Evolutionary conservation across 2,113 vertebrate species (phyloP), one percentile per base, ranked within the genome.

Genomic region (Scomber japonicus): DNA sequence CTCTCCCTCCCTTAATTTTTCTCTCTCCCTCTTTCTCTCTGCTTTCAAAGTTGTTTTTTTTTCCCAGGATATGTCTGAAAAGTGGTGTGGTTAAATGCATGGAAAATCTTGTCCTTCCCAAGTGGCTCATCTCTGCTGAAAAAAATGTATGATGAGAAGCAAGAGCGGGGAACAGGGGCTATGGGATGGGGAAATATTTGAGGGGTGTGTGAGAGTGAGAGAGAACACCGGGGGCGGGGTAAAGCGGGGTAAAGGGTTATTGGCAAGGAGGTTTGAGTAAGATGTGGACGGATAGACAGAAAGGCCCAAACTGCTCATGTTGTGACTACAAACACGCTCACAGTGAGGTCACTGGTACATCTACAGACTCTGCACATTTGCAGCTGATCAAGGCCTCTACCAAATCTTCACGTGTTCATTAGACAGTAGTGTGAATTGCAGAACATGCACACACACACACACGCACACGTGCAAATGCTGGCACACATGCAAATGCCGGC

Each of bases 31-130:
- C 24, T 45, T 73, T 78, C 31, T 78, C 35, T 44, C 35, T 40
- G 6, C 50, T 84, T 54, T 50, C 17, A 45, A 61, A 72, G 64
- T 30, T 49, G 63, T 66, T 71, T 59, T 30, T 74, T 82, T 81
- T 79, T 85, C 82, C 55, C 62, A 81, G 78, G 62, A 83, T 50
- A 75, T 77, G 67, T 68, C 73, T 84, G 50, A 84, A 88, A 87
- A 88, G 71, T 83, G 76, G 65, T 81, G 76, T 77, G 77, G 83
- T 84, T 80, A 81, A 90, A 89, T 83, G 70, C 91, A 88, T 90
- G 87, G 86, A 91, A 90, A 92, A 89, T 90, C 81, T 55, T 80
- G 55, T 75, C 46, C 60, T 83, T 92, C 88, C 87, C 88, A 78
- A 85, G 87, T 87, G 91, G 80, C 88, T 89, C 82, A 83, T 91